These are phyloP conservation scores for Acleris holmiana DNA, from an alignment of 2,888 invertebrate genomes.

Conservation along the genomic window DNA sequence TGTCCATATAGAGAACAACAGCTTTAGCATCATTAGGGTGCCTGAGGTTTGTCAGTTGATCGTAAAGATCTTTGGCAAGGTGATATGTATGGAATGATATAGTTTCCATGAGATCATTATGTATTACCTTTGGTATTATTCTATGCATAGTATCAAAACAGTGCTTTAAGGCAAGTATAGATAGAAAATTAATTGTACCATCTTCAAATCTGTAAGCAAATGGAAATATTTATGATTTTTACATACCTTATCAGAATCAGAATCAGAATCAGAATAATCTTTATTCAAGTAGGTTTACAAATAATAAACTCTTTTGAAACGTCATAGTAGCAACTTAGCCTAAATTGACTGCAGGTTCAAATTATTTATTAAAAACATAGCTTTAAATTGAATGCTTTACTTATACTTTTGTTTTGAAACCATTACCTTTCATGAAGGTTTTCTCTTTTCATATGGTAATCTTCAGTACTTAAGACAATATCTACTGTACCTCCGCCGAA, in stretches of 20 bases:
- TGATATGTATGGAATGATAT: slow-evolving; percentile 90
- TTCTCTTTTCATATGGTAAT: slow-evolving; percentile 88
- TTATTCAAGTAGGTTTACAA: no score
- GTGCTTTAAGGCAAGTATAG: slow-evolving; percentile 91
- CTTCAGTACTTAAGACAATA: slow-evolving; percentile 89
- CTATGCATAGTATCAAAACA: slow-evolving; percentile 91
- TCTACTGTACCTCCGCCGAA: slow-evolving; percentile 98
- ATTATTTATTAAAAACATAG: neutral
- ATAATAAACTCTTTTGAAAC: no score
- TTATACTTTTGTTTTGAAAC: slow-evolving; percentile 9
- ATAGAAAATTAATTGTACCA: slow-evolving; percentile 95
- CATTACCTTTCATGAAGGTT: slow-evolving; percentile 89
- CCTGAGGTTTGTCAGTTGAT: slow-evolving; percentile 84
- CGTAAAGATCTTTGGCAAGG: slow-evolving; percentile 89
- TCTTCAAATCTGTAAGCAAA: slow-evolving; percentile 92
- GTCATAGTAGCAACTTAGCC: no score
- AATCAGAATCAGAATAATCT: no score
- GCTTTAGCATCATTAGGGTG: slow-evolving; percentile 90
- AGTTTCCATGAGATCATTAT: slow-evolving; percentile 81
- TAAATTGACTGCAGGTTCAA: no score
- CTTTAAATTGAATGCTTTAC: neutral
- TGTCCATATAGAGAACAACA: slow-evolving; percentile 89
- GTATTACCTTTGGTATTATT: slow-evolving; percentile 83
- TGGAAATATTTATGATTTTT: slow-evolving; percentile 3
- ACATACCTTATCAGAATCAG: no score